Base-by-base conservation (phyloP, 2,113 vertebrate species). In the Scomber colias region DNA sequence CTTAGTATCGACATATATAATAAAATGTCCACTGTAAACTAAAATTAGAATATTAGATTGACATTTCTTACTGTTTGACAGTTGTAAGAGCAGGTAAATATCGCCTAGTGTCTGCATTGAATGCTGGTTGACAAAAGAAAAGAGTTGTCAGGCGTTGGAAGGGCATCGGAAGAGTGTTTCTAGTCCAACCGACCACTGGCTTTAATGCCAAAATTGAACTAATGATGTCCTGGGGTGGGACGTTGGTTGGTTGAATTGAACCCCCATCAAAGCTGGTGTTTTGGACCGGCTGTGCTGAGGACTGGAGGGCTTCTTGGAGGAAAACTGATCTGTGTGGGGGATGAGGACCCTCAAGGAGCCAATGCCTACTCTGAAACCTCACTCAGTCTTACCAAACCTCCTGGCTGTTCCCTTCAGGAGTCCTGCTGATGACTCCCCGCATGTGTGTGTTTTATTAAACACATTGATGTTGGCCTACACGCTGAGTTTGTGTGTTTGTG, bases 191-290 rank as follows among this genome's bases (percentile, higher is more conserved):
- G 57, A 81, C 5, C 30, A 24, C 48, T 48, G 57, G 74, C 79
- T 85, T 81, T 76, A 71, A 57, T 71, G 68, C 62, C 77, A 63
- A 82, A 79, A 75, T 83, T 79, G 53, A 83, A 79, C 74, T 87
- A 87, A 87, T 87, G 87, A 88, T 86, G 79, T 82, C 83, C 74
- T 65, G 69, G 16, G 85, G 77, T 61, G 59, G 11, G 49, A 64
- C 69, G 16, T 73, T 72, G 74, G 66, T 40, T 81, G 71, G 75
- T 60, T 19, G 63, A 79, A 49, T 81, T 82, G 75, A 92, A 72
- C 57, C 61, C 55, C 48, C 50, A 76, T 92, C 85, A 89, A 82
- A 89, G 81, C 65, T 60, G 46, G n/a, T 51, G 77, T 71, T 77
- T 86, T 72, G 75, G 86, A 75, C 31, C 3, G 17, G n/a, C 35